These are phyloP conservation scores for Sorex araneus DNA, from an alignment of 2,113 vertebrate genomes.

Conservation along the genomic window DNA sequence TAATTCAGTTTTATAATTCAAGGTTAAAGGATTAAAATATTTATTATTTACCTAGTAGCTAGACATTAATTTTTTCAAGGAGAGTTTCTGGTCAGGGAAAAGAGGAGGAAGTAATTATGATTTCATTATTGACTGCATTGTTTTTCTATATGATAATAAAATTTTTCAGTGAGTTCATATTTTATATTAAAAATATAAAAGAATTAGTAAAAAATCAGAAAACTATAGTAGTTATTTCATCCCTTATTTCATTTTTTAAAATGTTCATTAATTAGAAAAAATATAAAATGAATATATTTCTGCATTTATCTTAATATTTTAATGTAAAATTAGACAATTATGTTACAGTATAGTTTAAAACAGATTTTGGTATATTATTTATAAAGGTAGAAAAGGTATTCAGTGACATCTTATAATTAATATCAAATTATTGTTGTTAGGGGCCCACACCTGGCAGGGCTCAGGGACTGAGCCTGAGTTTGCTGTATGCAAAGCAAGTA, in stretches of 20 bases:
- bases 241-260: slow-evolving; percentile 53
- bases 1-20: slow-evolving; percentile 85
- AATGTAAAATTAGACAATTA: slow-evolving; percentile 52
- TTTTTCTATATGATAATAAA: slow-evolving; percentile 5
- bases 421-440: too few relatives aligned
- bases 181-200: slow-evolving; percentile 62
- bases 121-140: slow-evolving; percentile 27
- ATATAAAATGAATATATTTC: slow-evolving; percentile 43
- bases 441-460: too few relatives aligned
- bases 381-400: slow-evolving; percentile 51
- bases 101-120: not conserved
- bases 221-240: slow-evolving; percentile 33
- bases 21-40: slow-evolving; percentile 79
- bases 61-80: slow-evolving; percentile 73
- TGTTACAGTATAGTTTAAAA: slow-evolving; percentile 49
- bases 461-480: too few relatives aligned
- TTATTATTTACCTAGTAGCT: slow-evolving; percentile 83
- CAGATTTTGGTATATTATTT: slow-evolving; percentile 14
- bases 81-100: slow-evolving; percentile 50
- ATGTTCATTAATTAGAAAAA: slow-evolving; percentile 31
- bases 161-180: slow-evolving; percentile 55
- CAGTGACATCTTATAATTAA: not conserved
- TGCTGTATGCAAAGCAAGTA: too few relatives aligned
- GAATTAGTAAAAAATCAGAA: slow-evolving; percentile 36
- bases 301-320: slow-evolving; percentile 60